Evolutionary conservation across 2,797 vertebrate species (phyloP), one percentile per base, ranked within the genome.

Genomic region (Eutrigla gurnardus): DNA sequence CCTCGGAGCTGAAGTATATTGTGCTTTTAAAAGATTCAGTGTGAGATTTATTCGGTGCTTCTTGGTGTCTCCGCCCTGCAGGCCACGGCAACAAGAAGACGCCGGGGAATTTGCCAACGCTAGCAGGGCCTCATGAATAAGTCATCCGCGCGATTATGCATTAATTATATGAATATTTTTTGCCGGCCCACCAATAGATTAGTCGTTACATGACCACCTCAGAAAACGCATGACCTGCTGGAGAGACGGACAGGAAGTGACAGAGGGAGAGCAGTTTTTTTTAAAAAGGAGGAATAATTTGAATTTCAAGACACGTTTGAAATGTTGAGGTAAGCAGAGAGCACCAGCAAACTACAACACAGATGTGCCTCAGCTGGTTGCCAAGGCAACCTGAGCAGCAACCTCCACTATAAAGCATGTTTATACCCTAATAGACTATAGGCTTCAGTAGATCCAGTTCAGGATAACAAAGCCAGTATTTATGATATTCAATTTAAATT

Each of bases 91-190:
- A 11, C 67, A 18, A 58, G 64, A 55, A 61, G 45, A 57, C 42
- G 7, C 69, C 11, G 32, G 54, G 49, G 45, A 67, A 63, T 36
- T 18, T 25, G 52, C 65, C 62, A 57, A 6, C 54, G 64, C 69
- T 70, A 42, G 53, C 71, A 74, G 43, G 69, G 46, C 69, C 75
- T 50, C 75, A 86, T 93, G 74, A 92, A 91, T 89, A 81, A 87
- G 85, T 88, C 17, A 92, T 84, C 65, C 47, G 55, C 54, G 75
- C 86, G 74, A 81, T 86, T 87, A 92, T 78, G 35, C 73, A 84
- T 90, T 72, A 87, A 90, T 90, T 83, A 91, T 92, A 49, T 37
- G 14, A 8, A 18, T 62, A 75, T 83, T 88, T 90, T 86, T 82
- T 74, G 62, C 69, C 71, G 66, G 70, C 66, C 70, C 61, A 75